A percentile compares a stretch with the other conserved stretches of the same genome.
Evolutionary conservation across 2,113 vertebrate species (phyloP).

Genomic region (Cheirogaleus medius): DNA sequence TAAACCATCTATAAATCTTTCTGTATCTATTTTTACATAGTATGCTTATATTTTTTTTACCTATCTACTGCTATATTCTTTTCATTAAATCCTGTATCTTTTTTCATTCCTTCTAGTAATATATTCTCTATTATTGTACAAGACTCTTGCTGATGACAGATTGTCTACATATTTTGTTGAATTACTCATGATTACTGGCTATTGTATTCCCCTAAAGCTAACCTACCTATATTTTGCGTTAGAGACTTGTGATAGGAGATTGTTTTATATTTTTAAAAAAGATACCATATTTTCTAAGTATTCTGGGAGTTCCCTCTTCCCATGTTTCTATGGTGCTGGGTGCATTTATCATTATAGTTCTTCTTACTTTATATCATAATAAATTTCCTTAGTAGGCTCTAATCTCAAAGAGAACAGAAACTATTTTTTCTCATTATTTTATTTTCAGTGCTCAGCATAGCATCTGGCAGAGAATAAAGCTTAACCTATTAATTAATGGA

Average conservation of each 20-base stretch:
- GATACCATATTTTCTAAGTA: background rate
- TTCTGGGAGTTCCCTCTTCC: background rate
- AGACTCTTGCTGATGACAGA: background rate
- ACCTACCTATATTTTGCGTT: conserved; percentile 36
- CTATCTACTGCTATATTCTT: background rate
- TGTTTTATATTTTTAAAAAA: background rate
- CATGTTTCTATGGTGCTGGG: background rate
- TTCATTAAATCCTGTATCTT: background rate
- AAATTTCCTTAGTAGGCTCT: background rate
- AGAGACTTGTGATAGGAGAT: background rate
- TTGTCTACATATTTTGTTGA: background rate
- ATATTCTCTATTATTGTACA: background rate
- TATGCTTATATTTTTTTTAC: background rate
- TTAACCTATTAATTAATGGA: background rate
- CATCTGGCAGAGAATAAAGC: background rate
- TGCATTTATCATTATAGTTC: background rate
- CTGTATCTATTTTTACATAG: background rate
- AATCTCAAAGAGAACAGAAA: conserved; percentile 3
- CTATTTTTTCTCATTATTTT: background rate
- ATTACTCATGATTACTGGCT: background rate
- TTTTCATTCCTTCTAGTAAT: background rate
- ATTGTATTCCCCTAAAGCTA: background rate
- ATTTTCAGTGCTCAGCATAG: background rate
- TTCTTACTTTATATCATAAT: background rate
- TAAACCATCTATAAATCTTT: background rate